Evolutionary conservation across 1,140 invertebrate genomes (phyloP).

Genomic region (Periplaneta americana): DNA sequence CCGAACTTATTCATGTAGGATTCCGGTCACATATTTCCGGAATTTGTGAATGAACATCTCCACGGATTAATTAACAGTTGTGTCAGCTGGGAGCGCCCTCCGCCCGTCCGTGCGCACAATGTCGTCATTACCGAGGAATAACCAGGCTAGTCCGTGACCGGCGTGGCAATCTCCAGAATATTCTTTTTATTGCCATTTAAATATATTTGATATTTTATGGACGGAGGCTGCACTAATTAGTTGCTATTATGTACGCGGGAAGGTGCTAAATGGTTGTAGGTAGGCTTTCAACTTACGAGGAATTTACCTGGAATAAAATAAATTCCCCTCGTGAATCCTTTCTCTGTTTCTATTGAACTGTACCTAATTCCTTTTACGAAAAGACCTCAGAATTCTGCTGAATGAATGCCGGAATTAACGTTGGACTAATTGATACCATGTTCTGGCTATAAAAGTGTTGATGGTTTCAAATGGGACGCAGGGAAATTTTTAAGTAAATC

Average conservation of each 20-base stretch:
- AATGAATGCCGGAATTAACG: not conserved
- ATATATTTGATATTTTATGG: not conserved
- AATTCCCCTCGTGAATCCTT: not conserved
- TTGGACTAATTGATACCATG: not conserved
- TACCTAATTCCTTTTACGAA: not conserved
- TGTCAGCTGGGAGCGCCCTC: no score
- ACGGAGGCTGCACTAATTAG: not conserved
- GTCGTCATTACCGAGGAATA: not conserved
- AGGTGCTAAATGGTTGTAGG: not conserved
- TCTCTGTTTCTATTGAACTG: not conserved
- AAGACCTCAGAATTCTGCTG: not conserved
- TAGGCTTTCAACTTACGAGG: not conserved
- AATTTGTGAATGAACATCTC: not conserved
- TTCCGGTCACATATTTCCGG: not conserved
- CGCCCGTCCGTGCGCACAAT: not conserved
- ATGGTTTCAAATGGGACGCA: not conserved
- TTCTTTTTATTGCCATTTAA: not conserved
- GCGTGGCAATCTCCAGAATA: not conserved
- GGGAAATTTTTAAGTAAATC: no score
- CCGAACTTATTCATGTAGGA: not conserved
- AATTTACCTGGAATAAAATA: not conserved
- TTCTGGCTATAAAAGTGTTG: not conserved
- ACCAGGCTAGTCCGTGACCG: not conserved
- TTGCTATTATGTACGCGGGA: not conserved
- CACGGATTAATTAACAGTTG: not conserved